phyloP scores from a whole-genome alignment of 1,140 invertebrate species.

The Trichonephila clavipes region DNA sequence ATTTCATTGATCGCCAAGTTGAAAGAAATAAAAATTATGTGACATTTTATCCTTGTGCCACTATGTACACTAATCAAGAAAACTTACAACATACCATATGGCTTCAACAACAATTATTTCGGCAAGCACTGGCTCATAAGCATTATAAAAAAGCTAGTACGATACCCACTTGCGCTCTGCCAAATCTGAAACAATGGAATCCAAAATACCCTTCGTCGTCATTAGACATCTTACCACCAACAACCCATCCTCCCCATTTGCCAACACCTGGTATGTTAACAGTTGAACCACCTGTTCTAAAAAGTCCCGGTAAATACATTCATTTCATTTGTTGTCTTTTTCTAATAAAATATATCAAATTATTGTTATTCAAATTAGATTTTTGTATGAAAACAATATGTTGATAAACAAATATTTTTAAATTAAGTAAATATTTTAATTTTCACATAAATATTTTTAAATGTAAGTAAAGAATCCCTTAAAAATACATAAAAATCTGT shows the following conservation, averaged over 20 bases:
- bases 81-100: constrained; percentile 88
- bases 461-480: too few relatives aligned
- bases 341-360: too few relatives aligned
- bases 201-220: constrained; percentile 62
- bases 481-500: too few relatives aligned
- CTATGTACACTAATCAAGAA: constrained; percentile 88
- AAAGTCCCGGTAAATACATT: constrained; percentile 59
- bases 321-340: too few relatives aligned
- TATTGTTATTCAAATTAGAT: too few relatives aligned
- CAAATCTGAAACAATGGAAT: constrained; percentile 57
- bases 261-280: constrained; percentile 5
- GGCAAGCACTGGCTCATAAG: constrained; percentile 82
- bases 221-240: constrained; percentile 56
- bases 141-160: constrained; percentile 78
- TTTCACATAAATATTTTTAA: too few relatives aligned
- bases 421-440: too few relatives aligned
- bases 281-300: background rate
- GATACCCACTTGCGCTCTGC: constrained; percentile 58
- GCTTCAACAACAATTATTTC: constrained; percentile 87
- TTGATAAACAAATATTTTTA: too few relatives aligned
- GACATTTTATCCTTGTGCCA: constrained; percentile 81
- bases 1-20: constrained; percentile 59
- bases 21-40: constrained; percentile 79
- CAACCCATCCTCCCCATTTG: background rate
- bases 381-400: too few relatives aligned